Evolutionary conservation across 2,113 vertebrate species (phyloP).

Genomic region (Laticauda colubrina): DNA sequence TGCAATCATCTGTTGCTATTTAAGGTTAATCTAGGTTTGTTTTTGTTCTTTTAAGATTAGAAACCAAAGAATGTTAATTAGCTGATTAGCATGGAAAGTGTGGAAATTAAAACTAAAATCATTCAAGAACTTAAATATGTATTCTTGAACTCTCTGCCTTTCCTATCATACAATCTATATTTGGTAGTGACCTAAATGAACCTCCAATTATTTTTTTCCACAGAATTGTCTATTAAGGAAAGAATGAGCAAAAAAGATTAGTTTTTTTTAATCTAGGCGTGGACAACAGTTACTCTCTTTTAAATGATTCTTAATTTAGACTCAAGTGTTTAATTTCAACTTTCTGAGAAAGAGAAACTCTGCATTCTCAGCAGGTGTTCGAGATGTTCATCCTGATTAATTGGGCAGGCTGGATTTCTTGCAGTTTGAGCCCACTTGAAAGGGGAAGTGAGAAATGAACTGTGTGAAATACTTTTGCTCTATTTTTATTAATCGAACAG

Average conservation of each 20-base stretch:
- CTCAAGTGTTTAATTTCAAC: constrained; percentile 39
- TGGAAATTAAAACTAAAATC: constrained; percentile 30
- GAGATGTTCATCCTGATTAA: constrained; percentile 45
- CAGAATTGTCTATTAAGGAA: constrained; percentile 34
- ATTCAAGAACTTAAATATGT: constrained; percentile 19
- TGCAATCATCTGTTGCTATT: constrained; percentile 30
- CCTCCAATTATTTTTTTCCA: constrained; percentile 20
- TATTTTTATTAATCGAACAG: constrained; percentile 49
- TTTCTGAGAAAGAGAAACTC: constrained; percentile 24
- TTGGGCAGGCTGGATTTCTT: constrained; percentile 43
- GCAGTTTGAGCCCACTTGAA: constrained; percentile 53
- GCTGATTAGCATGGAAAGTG: not conserved
- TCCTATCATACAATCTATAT: not conserved
- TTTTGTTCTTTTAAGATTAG: constrained; percentile 1
- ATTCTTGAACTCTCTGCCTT: not conserved
- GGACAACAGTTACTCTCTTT: constrained; percentile 28
- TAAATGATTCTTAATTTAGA: constrained; percentile 33
- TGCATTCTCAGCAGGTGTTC: constrained; percentile 50
- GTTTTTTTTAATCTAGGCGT: constrained; percentile 7
- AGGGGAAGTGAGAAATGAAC: constrained; percentile 53
- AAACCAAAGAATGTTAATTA: constrained; percentile 23
- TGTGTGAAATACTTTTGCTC: constrained; percentile 43
- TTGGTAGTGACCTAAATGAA: not conserved
- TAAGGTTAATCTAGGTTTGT: constrained; percentile 13
- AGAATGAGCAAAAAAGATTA: not conserved